Conservation (phyloP, 1,140 invertebrate species). For the Microvelia longipes region DNA sequence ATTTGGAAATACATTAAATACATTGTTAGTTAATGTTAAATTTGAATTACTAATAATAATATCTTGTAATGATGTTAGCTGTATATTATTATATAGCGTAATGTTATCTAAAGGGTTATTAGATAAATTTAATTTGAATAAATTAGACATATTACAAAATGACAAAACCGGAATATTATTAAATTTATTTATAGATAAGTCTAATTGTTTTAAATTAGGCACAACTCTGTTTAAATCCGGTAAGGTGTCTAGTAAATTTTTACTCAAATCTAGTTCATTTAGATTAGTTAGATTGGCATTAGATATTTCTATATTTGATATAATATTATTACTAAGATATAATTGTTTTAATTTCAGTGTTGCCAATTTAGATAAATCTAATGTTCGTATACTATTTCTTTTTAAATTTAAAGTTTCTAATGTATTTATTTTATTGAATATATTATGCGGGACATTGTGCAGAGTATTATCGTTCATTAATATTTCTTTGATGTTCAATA, state of each 20-base stretch:
- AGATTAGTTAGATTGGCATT: slow-evolving; percentile 51
- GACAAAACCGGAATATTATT: slow-evolving; percentile 46
- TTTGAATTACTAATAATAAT: slow-evolving; percentile 68
- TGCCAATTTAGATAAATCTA: slow-evolving; percentile 61
- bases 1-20: slow-evolving; percentile 68
- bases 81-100: slow-evolving; percentile 45
- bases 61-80: slow-evolving; percentile 43
- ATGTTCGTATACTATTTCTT: slow-evolving; percentile 47
- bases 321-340: slow-evolving; percentile 57
- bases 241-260: slow-evolving; percentile 54
- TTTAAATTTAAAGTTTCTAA: slow-evolving; percentile 46
- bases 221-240: slow-evolving; percentile 57
- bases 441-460: slow-evolving; percentile 54
- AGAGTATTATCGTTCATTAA: slow-evolving; percentile 55
- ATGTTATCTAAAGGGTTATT: slow-evolving; percentile 56
- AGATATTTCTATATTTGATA: slow-evolving; percentile 56
- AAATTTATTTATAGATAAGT: slow-evolving; percentile 66
- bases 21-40: slow-evolving; percentile 69
- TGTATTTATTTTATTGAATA: slow-evolving; percentile 52
- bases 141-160: slow-evolving; percentile 51
- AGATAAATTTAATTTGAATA: slow-evolving; percentile 62
- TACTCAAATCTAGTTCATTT: slow-evolving; percentile 53
- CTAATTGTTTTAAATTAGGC: slow-evolving; percentile 49
- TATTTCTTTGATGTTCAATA: slow-evolving; percentile 57
- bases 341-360: slow-evolving; percentile 54